Evolutionary conservation across 2,888 invertebrate species (phyloP).

Genomic region (Apotomis capreana): DNA sequence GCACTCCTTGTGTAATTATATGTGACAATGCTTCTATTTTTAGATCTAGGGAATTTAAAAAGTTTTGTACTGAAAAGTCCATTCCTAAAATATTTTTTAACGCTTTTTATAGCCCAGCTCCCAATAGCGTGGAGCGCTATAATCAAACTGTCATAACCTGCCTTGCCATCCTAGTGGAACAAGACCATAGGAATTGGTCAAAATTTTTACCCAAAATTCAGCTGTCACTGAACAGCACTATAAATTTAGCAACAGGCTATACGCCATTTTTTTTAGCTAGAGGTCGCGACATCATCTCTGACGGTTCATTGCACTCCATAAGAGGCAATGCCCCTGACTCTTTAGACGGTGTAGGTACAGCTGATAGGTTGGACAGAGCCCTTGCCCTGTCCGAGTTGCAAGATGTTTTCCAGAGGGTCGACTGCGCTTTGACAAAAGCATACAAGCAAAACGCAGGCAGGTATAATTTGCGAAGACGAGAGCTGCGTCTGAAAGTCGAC

Average conservation of each 20-base stretch:
- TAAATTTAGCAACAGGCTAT: constrained; percentile 7
- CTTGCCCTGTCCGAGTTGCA: background rate
- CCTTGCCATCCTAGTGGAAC: too few relatives aligned
- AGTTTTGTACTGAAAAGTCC: background rate
- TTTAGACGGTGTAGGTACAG: background rate
- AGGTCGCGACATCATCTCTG: constrained; percentile 2
- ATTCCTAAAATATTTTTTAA: constrained; percentile 14
- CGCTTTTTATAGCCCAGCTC: background rate
- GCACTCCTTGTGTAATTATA: background rate
- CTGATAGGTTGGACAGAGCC: too few relatives aligned
- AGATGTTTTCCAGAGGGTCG: background rate
- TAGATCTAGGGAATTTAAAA: constrained; percentile 8
- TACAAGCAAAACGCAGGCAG: constrained; percentile 4
- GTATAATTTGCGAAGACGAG: background rate
- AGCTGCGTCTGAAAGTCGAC: constrained; percentile 5
- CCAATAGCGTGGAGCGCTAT: too few relatives aligned
- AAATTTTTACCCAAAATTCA: constrained; percentile 3
- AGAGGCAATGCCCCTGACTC: background rate
- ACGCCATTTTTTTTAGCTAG: constrained; percentile 1
- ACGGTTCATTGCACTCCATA: background rate
- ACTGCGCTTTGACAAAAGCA: background rate
- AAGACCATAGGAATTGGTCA: too few relatives aligned
- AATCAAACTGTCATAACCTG: too few relatives aligned
- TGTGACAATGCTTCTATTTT: constrained; percentile 8
- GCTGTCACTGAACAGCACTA: background rate